phyloP scores from a whole-genome alignment of 2,113 vertebrate species.

The Neomonachus schauinslandi region DNA sequence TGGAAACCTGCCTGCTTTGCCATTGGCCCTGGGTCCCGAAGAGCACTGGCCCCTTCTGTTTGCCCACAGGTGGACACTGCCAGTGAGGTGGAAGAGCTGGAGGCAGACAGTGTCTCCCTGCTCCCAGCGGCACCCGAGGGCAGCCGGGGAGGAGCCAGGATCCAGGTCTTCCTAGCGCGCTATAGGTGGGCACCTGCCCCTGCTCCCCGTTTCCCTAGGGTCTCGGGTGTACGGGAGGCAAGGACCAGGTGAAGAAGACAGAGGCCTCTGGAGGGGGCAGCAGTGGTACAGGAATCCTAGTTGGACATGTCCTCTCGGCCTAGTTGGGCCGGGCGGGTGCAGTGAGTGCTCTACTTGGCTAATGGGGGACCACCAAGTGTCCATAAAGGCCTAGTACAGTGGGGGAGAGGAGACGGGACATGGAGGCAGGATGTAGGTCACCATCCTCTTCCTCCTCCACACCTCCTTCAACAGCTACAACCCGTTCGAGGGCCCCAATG shows the following conservation, averaged over 20 bases:
- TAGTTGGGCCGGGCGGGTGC: background rate
- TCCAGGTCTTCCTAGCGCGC: conserved; percentile 97
- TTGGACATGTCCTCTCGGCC: background rate
- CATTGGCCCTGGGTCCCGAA: background rate
- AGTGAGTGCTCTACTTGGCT: background rate
- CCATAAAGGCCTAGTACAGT: background rate
- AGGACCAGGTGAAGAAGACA: background rate
- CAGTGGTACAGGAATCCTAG: background rate
- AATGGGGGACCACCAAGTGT: background rate
- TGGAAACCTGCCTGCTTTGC: background rate
- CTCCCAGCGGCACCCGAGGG: conserved; percentile 86
- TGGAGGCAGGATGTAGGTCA: background rate
- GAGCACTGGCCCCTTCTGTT: conserved; percentile 43
- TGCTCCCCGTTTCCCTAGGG: background rate
- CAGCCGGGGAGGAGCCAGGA: conserved; percentile 88
- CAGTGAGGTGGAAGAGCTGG: conserved; percentile 98
- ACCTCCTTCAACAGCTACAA: conserved; percentile 91
- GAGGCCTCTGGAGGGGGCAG: background rate
- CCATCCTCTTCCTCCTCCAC: conserved; percentile 15
- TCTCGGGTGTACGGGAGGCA: background rate
- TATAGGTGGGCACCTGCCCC: conserved; percentile 91
- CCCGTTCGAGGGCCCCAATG: conserved; percentile 97
- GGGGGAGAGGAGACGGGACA: background rate
- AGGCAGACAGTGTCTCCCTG: conserved; percentile 92
- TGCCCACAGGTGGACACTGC: conserved; percentile 94